Percentiles rank a stretch among this genome's conserved stretches.
phyloP scores from a whole-genome alignment of 2,888 invertebrate species.

The Plagiodera versicolora region DNA sequence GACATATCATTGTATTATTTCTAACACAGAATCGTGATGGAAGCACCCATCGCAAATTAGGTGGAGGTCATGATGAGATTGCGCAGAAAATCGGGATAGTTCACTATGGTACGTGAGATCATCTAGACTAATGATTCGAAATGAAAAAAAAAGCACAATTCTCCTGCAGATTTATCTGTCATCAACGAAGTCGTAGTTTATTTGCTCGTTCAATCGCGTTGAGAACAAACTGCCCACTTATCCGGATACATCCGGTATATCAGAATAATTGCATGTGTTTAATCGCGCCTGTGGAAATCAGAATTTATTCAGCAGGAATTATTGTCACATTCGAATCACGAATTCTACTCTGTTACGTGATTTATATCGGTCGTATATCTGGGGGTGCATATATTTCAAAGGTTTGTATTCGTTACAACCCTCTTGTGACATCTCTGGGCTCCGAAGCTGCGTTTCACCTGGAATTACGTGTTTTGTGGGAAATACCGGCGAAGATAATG shows the following conservation, averaged over 20 bases:
- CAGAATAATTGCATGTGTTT: not conserved
- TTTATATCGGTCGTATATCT: slow-evolving; percentile 46
- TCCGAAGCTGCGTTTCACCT: slow-evolving; percentile 18
- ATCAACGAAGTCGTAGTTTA: too few species aligned
- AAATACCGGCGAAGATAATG: slow-evolving; percentile 9
- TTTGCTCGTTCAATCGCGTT: too few species aligned
- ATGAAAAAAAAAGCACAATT: too few species aligned
- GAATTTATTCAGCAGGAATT: slow-evolving; percentile 38
- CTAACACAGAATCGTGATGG: slow-evolving; percentile 25
- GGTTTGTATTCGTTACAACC: slow-evolving; percentile 40
- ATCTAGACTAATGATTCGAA: not conserved
- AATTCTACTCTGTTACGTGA: slow-evolving; percentile 48
- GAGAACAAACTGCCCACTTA: too few species aligned
- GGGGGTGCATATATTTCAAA: slow-evolving; percentile 46
- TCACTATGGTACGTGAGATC: not conserved
- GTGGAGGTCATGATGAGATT: slow-evolving; percentile 27
- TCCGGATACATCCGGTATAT: too few species aligned
- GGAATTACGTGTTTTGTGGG: slow-evolving; percentile 20
- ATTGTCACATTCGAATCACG: slow-evolving; percentile 49
- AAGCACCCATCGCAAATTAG: slow-evolving; percentile 26
- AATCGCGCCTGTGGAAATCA: slow-evolving; percentile 19
- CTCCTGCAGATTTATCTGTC: too few species aligned
- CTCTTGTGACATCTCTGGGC: slow-evolving; percentile 13
- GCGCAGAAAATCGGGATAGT: not conserved
- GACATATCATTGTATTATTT: slow-evolving; percentile 38